These are phyloP conservation scores for Rotaria magnacalcarata DNA, from an alignment of 2,888 invertebrate species.

Conservation along the genomic window DNA sequence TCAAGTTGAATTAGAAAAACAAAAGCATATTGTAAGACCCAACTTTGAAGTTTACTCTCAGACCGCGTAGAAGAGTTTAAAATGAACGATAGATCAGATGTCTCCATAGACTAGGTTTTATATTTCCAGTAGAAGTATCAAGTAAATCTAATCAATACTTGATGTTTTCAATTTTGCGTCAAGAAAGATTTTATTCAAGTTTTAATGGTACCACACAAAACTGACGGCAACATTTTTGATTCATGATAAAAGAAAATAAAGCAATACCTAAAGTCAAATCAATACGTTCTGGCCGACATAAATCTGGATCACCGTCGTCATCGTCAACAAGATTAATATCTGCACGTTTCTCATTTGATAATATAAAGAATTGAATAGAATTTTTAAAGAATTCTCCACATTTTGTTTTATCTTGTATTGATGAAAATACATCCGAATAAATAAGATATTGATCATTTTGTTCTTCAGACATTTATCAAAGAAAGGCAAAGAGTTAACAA, in stretches of 20 bases:
- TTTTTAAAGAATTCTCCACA: background rate
- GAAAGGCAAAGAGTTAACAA: background rate
- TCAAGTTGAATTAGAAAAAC: no score
- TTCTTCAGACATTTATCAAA: slow-evolving; percentile 5
- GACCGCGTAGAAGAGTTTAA: no score
- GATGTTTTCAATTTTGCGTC: no score
- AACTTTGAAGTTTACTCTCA: no score
- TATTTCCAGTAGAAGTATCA: no score
- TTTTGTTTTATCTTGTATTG: background rate
- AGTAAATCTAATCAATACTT: no score
- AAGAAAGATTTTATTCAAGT: no score
- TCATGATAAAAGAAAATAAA: background rate
- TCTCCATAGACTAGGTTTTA: no score
- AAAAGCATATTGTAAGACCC: no score
- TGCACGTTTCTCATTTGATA: background rate
- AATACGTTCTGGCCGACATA: background rate
- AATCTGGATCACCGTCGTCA: background rate
- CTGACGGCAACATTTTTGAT: no score
- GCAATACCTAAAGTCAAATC: background rate
- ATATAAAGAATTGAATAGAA: background rate
- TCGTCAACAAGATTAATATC: background rate
- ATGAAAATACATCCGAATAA: background rate
- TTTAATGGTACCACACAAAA: no score
- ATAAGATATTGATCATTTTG: background rate
- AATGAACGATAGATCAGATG: no score